Base-by-base conservation (phyloP, 2,888 invertebrate genomes). In the Euplexia lucipara region DNA sequence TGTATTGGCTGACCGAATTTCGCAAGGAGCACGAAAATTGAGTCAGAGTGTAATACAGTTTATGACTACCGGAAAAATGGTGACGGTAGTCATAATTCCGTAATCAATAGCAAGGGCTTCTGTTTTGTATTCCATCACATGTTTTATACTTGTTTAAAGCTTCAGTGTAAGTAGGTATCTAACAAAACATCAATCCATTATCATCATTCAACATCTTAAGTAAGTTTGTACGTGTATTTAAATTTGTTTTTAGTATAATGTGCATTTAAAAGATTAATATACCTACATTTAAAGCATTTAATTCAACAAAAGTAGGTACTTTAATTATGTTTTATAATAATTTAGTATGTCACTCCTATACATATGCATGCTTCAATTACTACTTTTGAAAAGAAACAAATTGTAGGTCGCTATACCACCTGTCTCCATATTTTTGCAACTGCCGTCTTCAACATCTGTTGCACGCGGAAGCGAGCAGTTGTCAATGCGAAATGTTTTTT, bases 381-480 rank as follows among this genome's bases (percentile, higher is more conserved):
- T 75, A 79, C 72, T 83, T 61, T 74, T 57, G 16, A 57, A 44
- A 56, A 69, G 67, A 49, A 65, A 47, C 41, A 80, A 83, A 75
- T 81, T 82, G 71, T 81, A 69, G 81, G 82, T 82, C 70, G 72
- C 37, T 37, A 26, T 16, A 26, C 73, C 85, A 86, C 76, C 85
- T 86, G 86, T 76, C 74, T 63, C 68, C 57, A 69, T 65, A 82
- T 81, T 79, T 75, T 72, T 68, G 73, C 80, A 79, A 79, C 76
- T 58, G 69, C 39, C 54, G 65, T 51, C 51, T 51, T 51, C 41
- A 54, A 77, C 84, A 86, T 86, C 76, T 86, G 85, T 79, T 72
- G 35, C 73, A 73, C 70, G 66, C 77, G 77, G 76, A 82, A 76
- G 71, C 68, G 52, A 64, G 58, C 80, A 81, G 68, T 77, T 75